Evolutionary conservation across 2,113 vertebrate genomes (phyloP).

Genomic region (Oreocharis arfaki): DNA sequence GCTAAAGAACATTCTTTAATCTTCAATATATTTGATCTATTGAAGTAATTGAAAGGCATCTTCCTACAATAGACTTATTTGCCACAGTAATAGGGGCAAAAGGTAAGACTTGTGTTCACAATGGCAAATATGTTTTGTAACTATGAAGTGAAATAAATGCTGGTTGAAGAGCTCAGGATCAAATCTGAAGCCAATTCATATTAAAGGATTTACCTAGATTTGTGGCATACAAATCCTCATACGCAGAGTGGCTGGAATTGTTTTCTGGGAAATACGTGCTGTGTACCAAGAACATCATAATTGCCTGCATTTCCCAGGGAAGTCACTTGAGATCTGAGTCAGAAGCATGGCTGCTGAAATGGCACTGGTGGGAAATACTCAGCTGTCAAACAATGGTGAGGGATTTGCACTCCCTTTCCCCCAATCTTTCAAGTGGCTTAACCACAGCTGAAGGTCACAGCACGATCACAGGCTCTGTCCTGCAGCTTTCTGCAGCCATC

Average conservation of each 20-base stretch:
- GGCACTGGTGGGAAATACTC: background rate
- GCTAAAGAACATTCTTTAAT: background rate
- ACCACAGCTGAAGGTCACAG: background rate
- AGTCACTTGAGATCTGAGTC: background rate
- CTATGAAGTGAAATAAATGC: background rate
- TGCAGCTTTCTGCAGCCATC: background rate
- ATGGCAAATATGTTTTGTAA: background rate
- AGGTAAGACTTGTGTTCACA: background rate
- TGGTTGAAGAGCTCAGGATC: background rate
- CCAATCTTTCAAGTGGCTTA: background rate
- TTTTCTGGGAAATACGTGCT: background rate
- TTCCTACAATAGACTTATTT: background rate
- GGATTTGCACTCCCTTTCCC: background rate
- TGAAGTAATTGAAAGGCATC: background rate
- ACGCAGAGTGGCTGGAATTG: background rate
- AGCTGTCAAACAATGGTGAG: background rate
- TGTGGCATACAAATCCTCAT: background rate
- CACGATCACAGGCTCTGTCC: background rate
- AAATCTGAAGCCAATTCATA: conserved; percentile 29
- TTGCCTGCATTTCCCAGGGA: background rate
- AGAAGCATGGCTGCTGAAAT: background rate
- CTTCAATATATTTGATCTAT: background rate
- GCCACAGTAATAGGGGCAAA: background rate
- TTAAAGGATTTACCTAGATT: conserved; percentile 39
- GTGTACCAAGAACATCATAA: background rate